Base-by-base conservation (phyloP, 2,888 invertebrate genomes). In the Frankliniella intonsa region DNA sequence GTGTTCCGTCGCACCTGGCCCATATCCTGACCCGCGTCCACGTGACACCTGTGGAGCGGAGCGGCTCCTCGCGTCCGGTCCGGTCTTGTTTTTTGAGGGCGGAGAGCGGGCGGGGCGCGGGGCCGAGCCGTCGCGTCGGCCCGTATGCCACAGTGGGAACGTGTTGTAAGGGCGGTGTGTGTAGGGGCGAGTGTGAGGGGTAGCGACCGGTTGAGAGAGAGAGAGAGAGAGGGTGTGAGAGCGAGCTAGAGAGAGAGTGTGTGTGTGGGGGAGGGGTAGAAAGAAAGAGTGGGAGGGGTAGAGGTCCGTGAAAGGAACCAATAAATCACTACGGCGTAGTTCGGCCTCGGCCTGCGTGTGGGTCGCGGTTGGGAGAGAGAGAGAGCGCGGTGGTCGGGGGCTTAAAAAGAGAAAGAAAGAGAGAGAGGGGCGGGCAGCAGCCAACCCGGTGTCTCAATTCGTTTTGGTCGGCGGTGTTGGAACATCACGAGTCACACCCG, bases 401-500 rank as follows among this genome's bases (percentile, higher is more conserved):
- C 38, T 38, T 38, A 8, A 8, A 55, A 8, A 55, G 55, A 55
- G 55, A 55, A 8, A 55, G 55, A 55, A 8, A 55, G 55, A 55
- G 55, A 55, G 55, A 55, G 55, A 55, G 55, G 7, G 22, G 22
- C 10, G 22, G 69, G n/a, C 69, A 5, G 69, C 62, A 22, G 12
- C 69, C 69, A 22, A n/a, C 69, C 8, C 69, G 69, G 22, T 76
- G 69, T 76, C 69, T 76, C 69, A 76, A 76, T 76, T 76, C 22
- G 69, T 76, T 22, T 12, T 76, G 69, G 22, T 25, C 62, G 62
- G 69, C 69, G 8, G 62, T 62, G 62, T 62, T 62, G 62, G 62
- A 62, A 62, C 62, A 62, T 62, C 62, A 62, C 69, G 69, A 25
- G 69, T 76, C 69, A 76, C 69, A 9, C 69, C 22, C 9, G 14